Conservation (phyloP, 1,140 invertebrate species). For the Andricus grossulariae region DNA sequence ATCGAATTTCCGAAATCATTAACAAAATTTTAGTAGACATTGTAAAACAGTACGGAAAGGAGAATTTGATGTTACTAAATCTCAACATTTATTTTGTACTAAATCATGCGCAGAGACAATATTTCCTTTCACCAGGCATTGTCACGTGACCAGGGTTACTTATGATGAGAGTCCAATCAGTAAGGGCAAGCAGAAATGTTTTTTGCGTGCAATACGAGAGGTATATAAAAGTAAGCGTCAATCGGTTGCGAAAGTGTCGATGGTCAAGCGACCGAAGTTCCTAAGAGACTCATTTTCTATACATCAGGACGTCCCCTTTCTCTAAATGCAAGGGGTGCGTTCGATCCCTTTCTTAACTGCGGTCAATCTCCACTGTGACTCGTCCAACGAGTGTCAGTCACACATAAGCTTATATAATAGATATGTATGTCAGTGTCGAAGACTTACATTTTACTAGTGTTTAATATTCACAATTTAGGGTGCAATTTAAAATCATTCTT, state of each 20-base stretch:
- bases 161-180: conserved; percentile 27
- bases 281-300: conserved; percentile 31
- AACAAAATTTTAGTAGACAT: no score
- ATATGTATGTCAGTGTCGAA: background rate
- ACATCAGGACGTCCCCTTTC: conserved; percentile 15
- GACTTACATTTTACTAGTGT: no score
- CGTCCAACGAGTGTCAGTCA: background rate
- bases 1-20: no score
- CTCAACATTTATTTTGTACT: no score
- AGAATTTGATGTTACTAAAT: no score
- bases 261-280: conserved; percentile 15
- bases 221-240: conserved; percentile 36
- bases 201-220: conserved; percentile 39
- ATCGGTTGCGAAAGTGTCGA: conserved; percentile 29
- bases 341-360: conserved; percentile 9
- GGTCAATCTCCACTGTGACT: conserved; percentile 5
- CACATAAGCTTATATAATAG: background rate
- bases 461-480: no score
- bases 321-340: conserved; percentile 29
- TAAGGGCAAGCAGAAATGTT: conserved; percentile 18
- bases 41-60: no score
- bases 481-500: no score
- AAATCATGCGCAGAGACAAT: no score
- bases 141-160: conserved; percentile 13
- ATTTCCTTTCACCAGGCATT: background rate